These are phyloP conservation scores for Mustela nigripes DNA, from an alignment of 2,113 vertebrate genomes.

Conservation along the genomic window DNA sequence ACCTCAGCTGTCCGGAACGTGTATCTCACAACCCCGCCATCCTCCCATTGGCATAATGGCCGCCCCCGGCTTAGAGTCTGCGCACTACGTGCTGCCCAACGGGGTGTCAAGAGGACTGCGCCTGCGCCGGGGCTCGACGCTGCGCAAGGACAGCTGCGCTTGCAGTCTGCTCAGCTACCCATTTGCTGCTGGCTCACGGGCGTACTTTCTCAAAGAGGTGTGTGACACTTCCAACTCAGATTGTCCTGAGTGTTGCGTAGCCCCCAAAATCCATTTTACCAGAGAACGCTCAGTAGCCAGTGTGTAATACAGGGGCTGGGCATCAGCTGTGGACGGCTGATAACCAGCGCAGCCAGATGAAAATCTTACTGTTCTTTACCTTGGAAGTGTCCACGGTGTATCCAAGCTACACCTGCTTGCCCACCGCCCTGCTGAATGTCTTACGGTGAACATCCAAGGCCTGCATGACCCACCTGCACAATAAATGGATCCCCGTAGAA, in stretches of 20 bases:
- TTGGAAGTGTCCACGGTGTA: slow-evolving; percentile 94
- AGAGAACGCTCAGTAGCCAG: slow-evolving; percentile 84
- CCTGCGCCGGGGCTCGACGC: background rate
- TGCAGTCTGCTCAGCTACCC: fast-evolving
- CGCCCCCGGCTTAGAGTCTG: background rate
- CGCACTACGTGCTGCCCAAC: background rate
- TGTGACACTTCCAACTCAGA: slow-evolving; percentile 93
- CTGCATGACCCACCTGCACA: slow-evolving; percentile 90
- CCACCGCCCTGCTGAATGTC: slow-evolving; percentile 93
- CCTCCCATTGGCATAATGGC: background rate
- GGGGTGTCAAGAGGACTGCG: background rate
- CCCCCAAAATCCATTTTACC: slow-evolving; percentile 90
- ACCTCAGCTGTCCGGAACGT: fast-evolving
- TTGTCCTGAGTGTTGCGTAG: slow-evolving; percentile 93
- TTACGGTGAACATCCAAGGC: slow-evolving; percentile 91
- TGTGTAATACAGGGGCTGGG: slow-evolving; percentile 86
- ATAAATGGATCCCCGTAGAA: slow-evolving; percentile 95
- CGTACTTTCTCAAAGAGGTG: slow-evolving; percentile 85
- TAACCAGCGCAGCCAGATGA: slow-evolving; percentile 93
- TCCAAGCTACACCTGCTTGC: slow-evolving; percentile 93
- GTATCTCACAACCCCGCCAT: too few species aligned
- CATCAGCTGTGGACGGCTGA: slow-evolving; percentile 92
- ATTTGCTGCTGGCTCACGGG: fast-evolving
- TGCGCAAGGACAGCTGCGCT: fast-evolving
- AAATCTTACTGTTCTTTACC: slow-evolving; percentile 91